Evolutionary conservation across 2,113 vertebrate genomes (phyloP).

Genomic region (Pygathrix nemaeus): DNA sequence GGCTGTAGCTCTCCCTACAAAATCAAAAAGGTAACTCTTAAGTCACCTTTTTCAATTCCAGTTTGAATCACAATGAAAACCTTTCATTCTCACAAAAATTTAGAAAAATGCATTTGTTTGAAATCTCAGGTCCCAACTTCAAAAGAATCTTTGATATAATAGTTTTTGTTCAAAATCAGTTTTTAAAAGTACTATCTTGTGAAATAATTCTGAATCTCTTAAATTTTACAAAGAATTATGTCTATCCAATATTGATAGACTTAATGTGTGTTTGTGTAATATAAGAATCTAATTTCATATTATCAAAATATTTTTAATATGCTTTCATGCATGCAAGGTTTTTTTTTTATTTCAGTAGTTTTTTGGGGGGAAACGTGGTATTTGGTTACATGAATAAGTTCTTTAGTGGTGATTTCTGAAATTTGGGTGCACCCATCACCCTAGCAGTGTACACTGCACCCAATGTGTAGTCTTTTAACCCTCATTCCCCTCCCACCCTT

Average conservation of each 20-base stretch:
- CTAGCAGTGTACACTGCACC: no score
- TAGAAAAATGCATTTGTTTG: constrained; percentile 12
- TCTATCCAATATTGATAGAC: neutral
- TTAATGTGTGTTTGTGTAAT: neutral
- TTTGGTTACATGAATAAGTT: no score
- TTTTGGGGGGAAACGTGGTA: no score
- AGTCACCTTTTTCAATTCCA: constrained; percentile 38
- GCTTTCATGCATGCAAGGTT: no score
- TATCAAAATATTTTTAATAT: no score
- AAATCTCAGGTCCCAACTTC: constrained; percentile 40
- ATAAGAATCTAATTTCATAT: neutral
- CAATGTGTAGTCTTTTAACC: no score
- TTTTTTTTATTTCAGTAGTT: no score
- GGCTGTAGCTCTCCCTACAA: constrained; percentile 10
- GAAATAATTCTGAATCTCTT: neutral
- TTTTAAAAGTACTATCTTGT: neutral
- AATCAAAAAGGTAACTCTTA: neutral
- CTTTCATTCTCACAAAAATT: constrained; percentile 43
- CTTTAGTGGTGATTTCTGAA: no score
- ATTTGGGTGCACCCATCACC: no score
- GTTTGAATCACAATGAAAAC: constrained; percentile 52
- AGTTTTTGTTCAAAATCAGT: neutral
- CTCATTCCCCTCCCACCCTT: no score
- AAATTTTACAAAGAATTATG: neutral
- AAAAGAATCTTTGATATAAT: neutral